These are phyloP conservation scores for Bradypus variegatus DNA, from an alignment of 2,797 vertebrate species.

Conservation along the genomic window DNA sequence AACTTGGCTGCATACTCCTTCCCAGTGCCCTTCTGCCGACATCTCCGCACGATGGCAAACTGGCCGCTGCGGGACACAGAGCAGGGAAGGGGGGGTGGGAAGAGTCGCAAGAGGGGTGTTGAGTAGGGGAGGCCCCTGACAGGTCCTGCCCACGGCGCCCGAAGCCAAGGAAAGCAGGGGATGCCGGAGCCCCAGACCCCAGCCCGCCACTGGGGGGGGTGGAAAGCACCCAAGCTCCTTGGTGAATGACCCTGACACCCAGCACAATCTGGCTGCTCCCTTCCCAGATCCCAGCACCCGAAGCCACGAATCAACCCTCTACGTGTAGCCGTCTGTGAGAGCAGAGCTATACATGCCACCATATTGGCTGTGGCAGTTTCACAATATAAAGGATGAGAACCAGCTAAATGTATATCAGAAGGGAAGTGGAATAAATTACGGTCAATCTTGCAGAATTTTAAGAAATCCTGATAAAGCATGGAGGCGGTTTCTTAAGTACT, in stretches of 20 bases:
- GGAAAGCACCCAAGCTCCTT: too few relatives aligned
- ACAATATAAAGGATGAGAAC: neutral
- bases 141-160: neutral
- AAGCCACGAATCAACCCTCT: neutral
- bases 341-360: neutral
- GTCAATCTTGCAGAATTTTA: neutral
- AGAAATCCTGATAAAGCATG: neutral
- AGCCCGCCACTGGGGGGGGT: too few relatives aligned
- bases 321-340: neutral
- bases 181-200: too few relatives aligned
- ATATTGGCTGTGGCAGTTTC: neutral
- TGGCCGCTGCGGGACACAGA: constrained; percentile 77
- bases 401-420: neutral
- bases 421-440: neutral
- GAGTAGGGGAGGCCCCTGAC: neutral
- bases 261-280: too few relatives aligned
- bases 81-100: too few relatives aligned
- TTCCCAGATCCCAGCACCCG: neutral
- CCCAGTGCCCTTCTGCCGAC: constrained; percentile 83
- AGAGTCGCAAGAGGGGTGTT: fast-evolving
- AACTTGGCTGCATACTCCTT: constrained; percentile 94
- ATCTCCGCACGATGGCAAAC: constrained; percentile 96
- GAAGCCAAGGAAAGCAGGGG: too few relatives aligned
- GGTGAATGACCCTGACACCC: too few relatives aligned
- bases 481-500: neutral